Evolutionary conservation across 2,797 vertebrate genomes (phyloP).

Genomic region (Gorsachius magnificus): DNA sequence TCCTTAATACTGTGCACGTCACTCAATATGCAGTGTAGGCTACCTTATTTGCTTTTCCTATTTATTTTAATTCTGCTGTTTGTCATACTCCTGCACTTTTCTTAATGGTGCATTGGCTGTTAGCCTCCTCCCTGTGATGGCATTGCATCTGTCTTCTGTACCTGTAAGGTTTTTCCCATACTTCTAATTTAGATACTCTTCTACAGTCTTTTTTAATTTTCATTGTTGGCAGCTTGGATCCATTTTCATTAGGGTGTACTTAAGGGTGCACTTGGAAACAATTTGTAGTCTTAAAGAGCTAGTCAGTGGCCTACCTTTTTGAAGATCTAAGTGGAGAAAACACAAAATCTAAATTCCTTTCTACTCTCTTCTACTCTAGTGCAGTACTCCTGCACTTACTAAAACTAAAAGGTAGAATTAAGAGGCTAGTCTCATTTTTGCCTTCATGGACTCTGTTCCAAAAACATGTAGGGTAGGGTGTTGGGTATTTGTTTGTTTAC

Average conservation of each 20-base stretch:
- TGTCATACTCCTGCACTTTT: background rate
- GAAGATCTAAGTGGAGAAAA: background rate
- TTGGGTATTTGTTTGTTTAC: background rate
- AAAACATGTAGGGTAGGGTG: background rate
- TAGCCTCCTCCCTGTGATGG: background rate
- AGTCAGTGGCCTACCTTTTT: background rate
- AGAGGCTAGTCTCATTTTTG: background rate
- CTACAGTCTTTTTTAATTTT: background rate
- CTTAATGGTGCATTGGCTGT: background rate
- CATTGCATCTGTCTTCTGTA: background rate
- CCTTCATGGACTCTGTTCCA: background rate
- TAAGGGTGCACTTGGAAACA: background rate
- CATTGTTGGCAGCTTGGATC: background rate
- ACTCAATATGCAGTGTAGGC: background rate
- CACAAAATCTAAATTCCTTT: background rate
- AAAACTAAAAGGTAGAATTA: background rate
- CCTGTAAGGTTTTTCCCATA: background rate
- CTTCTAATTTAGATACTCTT: background rate
- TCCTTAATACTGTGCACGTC: background rate
- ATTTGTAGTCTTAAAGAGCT: background rate
- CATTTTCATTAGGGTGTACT: background rate
- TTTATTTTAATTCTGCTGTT: background rate
- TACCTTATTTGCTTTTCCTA: background rate
- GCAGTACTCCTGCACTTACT: background rate
- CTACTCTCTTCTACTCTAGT: background rate